Evolutionary conservation across 2,888 invertebrate species (phyloP).

Genomic region (Andrena trimmerana): DNA sequence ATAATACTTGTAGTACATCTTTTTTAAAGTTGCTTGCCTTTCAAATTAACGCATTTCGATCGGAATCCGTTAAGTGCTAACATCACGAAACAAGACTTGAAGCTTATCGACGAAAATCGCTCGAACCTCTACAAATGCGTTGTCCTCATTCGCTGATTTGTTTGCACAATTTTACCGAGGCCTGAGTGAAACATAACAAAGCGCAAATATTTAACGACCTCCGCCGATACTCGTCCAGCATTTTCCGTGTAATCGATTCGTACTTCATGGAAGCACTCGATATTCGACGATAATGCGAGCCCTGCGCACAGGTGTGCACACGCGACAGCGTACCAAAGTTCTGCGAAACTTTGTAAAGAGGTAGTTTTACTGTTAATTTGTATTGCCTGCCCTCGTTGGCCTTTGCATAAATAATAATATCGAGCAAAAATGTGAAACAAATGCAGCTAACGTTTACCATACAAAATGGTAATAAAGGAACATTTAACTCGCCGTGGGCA

Average conservation of each 20-base stretch:
- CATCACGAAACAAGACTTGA: background rate
- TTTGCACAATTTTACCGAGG: conserved; percentile 24
- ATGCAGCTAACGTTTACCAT: background rate
- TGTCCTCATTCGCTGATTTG: conserved; percentile 22
- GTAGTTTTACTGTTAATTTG: background rate
- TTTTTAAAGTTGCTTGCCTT: background rate
- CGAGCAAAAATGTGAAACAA: background rate
- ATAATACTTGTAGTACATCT: background rate
- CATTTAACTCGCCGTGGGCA: background rate
- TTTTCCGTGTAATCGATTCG: conserved; percentile 45
- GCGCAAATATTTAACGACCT: conserved; percentile 54
- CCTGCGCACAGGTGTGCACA: conserved; percentile 1
- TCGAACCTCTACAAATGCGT: conserved; percentile 7
- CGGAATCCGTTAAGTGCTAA: background rate
- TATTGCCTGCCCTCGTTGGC: background rate
- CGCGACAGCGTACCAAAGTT: background rate
- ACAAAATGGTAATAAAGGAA: background rate
- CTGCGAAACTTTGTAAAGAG: background rate
- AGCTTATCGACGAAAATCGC: conserved; percentile 17
- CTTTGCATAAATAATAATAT: background rate
- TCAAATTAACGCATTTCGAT: background rate
- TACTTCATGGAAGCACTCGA: conserved; percentile 20
- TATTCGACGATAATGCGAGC: conserved; percentile 39
- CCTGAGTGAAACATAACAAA: conserved; percentile 31
- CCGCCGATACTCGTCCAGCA: conserved; percentile 22